phyloP scores from a whole-genome alignment of 2,888 invertebrate species.

The Drosophila atripex region DNA sequence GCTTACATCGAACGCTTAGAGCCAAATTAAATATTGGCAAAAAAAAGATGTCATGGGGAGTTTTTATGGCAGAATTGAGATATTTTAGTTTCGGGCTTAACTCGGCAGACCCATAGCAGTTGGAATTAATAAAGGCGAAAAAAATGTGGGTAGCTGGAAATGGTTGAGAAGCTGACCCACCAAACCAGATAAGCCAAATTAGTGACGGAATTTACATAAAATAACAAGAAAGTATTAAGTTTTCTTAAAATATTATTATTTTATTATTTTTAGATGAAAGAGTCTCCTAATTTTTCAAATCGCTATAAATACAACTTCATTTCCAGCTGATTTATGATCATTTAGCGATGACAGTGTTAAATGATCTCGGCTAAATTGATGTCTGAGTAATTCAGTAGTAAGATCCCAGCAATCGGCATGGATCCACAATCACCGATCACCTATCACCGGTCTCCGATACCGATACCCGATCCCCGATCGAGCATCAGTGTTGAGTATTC shows the following conservation, averaged over 20 bases:
- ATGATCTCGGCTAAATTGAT: conserved; percentile 54
- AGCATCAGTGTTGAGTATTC: conserved; percentile 42
- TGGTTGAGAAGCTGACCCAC: conserved; percentile 12
- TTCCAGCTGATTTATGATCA: conserved; percentile 54
- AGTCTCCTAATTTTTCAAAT: background rate
- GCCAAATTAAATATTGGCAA: conserved; percentile 63
- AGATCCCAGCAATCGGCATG: conserved; percentile 46
- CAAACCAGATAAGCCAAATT: conserved; percentile 5
- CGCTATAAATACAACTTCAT: conserved; percentile 27
- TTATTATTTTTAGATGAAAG: background rate
- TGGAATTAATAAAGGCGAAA: conserved; percentile 17
- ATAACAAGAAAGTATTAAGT: background rate
- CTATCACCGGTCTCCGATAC: background rate
- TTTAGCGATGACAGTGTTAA: conserved; percentile 50
- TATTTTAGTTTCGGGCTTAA: conserved; percentile 43
- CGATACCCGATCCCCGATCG: background rate
- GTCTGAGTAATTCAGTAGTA: conserved; percentile 58
- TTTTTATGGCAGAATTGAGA: conserved; percentile 51
- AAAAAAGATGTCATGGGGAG: conserved; percentile 62
- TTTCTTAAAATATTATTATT: background rate
- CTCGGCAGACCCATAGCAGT: conserved; percentile 35
- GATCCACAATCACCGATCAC: conserved; percentile 15
- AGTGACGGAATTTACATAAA: background rate
- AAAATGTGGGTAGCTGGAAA: conserved; percentile 8
- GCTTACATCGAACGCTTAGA: conserved; percentile 61